These are phyloP conservation scores for Leptinotarsa haldemani DNA, from an alignment of 2,888 invertebrate species.

Conservation along the genomic window DNA sequence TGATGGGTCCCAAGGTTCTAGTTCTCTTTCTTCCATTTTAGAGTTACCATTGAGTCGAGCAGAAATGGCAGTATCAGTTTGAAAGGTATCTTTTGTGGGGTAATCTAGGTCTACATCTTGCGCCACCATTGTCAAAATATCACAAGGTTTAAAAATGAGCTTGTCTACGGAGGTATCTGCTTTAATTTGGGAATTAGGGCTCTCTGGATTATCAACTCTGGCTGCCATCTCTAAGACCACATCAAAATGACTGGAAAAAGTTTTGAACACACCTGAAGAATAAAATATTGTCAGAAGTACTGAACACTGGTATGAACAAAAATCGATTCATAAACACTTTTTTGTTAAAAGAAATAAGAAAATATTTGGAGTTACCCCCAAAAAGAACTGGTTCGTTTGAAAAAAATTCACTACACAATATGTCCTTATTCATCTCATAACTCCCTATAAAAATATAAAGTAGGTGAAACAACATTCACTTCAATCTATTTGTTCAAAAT, in stretches of 20 bases:
- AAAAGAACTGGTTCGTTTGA: too few species aligned
- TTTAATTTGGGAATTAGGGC: constrained; percentile 66
- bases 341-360: too few species aligned
- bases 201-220: constrained; percentile 78
- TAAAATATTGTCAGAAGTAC: not conserved
- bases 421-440: too few species aligned
- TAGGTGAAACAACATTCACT: too few species aligned
- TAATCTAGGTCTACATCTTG: constrained; percentile 90
- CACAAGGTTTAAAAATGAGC: constrained; percentile 85
- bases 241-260: constrained; percentile 90
- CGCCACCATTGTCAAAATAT: constrained; percentile 85
- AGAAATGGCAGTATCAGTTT: constrained; percentile 90
- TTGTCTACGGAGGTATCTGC: constrained; percentile 81
- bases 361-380: too few species aligned
- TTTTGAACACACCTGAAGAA: constrained; percentile 76
- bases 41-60: constrained; percentile 70
- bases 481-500: too few species aligned
- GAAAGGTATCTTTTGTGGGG: constrained; percentile 88
- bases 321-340: too few species aligned
- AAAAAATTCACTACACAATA: too few species aligned
- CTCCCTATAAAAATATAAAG: too few species aligned
- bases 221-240: constrained; percentile 89
- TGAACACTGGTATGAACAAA: not conserved
- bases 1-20: constrained; percentile 89
- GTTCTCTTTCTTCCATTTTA: constrained; percentile 77